Percentiles rank a stretch among this genome's conserved stretches.
These are phyloP conservation scores for Orycteropus afer DNA, from an alignment of 2,113 vertebrate species.

Conservation along the genomic window DNA sequence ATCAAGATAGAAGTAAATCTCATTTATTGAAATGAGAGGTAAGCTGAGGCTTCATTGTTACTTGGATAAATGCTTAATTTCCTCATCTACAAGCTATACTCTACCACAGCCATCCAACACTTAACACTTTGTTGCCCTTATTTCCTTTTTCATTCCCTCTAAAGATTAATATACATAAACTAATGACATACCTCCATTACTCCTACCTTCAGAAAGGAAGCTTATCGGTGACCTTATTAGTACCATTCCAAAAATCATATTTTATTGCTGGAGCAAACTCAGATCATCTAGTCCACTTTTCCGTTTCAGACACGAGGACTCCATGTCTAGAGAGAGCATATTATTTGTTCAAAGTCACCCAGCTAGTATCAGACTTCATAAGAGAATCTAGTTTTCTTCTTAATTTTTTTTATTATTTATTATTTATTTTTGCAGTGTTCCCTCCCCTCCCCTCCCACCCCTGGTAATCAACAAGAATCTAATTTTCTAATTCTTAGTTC, in stretches of 20 bases:
- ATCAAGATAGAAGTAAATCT: not conserved
- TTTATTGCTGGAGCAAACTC: not conserved
- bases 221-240: not conserved
- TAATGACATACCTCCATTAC: not conserved
- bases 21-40: not conserved
- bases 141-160: not conserved
- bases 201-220: not conserved
- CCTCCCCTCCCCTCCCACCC: no score
- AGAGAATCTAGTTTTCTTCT: not conserved
- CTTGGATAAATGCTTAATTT: not conserved
- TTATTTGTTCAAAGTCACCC: not conserved
- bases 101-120: not conserved
- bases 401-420: no score
- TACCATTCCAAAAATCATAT: slow-evolving; percentile 10
- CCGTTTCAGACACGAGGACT: not conserved
- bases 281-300: not conserved
- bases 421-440: no score
- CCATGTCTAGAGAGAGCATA: not conserved
- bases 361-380: not conserved
- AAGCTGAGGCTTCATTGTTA: not conserved
- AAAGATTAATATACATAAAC: slow-evolving; percentile 35
- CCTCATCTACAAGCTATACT: not conserved
- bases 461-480: no score
- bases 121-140: not conserved
- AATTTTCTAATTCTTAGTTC: slow-evolving; percentile 1